These are phyloP conservation scores for Cataglyphis livida DNA, from an alignment of 2,888 invertebrate species.

Conservation along the genomic window DNA sequence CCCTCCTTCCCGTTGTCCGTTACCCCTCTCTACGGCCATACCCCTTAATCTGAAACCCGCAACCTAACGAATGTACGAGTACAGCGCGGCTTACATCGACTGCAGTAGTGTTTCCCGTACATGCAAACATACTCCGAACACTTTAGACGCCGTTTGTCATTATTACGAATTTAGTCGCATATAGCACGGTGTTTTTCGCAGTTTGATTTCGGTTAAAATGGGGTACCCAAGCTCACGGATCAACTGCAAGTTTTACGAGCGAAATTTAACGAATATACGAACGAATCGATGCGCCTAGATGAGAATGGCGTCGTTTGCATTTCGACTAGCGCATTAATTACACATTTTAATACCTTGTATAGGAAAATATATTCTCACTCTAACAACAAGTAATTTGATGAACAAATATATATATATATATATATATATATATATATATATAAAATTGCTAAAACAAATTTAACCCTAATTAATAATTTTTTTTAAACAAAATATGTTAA, in stretches of 20 bases:
- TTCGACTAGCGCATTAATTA: constrained; percentile 7
- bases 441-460: neutral
- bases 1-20: constrained; percentile 55
- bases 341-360: constrained; percentile 12
- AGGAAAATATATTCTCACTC: constrained; percentile 13
- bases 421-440: too few relatives aligned
- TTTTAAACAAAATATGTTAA: neutral
- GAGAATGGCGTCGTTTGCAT: neutral
- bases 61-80: constrained; percentile 81
- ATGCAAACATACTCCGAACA: constrained; percentile 62
- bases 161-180: constrained; percentile 69
- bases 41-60: constrained; percentile 82
- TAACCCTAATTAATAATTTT: neutral
- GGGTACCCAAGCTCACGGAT: constrained; percentile 24
- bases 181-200: constrained; percentile 41
- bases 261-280: constrained; percentile 27
- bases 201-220: constrained; percentile 50
- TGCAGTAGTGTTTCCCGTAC: constrained; percentile 57
- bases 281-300: constrained; percentile 41
- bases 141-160: constrained; percentile 71
- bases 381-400: neutral
- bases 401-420: neutral
- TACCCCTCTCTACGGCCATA: constrained; percentile 66
- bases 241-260: constrained; percentile 38
- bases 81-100: constrained; percentile 75